Base-by-base conservation (phyloP, 2,113 vertebrate genomes). In the Sialia sialis region DNA sequence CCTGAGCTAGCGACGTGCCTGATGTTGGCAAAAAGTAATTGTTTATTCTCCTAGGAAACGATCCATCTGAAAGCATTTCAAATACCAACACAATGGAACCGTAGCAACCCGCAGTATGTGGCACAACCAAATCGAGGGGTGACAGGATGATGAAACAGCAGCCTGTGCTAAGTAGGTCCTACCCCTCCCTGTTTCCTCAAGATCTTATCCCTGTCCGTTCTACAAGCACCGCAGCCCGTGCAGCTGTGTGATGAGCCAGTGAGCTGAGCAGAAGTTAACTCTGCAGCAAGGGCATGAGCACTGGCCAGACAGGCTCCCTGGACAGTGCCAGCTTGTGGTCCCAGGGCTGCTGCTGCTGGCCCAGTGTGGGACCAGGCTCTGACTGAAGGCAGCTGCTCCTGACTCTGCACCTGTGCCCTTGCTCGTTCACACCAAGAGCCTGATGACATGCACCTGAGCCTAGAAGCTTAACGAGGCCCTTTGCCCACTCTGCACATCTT, bases 1-100 rank as follows among this genome's bases (percentile, higher is more conserved):
- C 38, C 13, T 1, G 1, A 44, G 73, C 52, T 5, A 26, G 44
- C 0, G 0, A 32, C 0, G 9, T 4, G 10, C 0, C 1, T 16
- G 39, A 39, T 39, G 59, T 4, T 44, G 75, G 63, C 74, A 70
- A 46, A 78, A 58, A 55, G n/a, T 49, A 20, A 10, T 36, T 87
- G 78, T 91, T 93, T 95, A n/a, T 70, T 90, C 93, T 84, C 70
- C 87, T 38, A 69, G 74, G 84, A 58, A 94, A 94, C 46, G 0
- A 43, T n/a, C 55, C 38, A 46, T 30, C 55, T 64, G 62, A 43
- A 59, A 79, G 68, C 1, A 10, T 75, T 89, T 68, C 34, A 63
- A 52, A 72, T 32, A 66, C 49, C 89, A 62, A 26, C 62, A 43
- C 11, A 11, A 21, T 7, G 32, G 4, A 85, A 29, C 62, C 8